Percentiles rank a stretch among this genome's conserved stretches.
These are phyloP conservation scores for Aspidiotus rigidus DNA, from an alignment of 2,888 invertebrate genomes.

Conservation along the genomic window DNA sequence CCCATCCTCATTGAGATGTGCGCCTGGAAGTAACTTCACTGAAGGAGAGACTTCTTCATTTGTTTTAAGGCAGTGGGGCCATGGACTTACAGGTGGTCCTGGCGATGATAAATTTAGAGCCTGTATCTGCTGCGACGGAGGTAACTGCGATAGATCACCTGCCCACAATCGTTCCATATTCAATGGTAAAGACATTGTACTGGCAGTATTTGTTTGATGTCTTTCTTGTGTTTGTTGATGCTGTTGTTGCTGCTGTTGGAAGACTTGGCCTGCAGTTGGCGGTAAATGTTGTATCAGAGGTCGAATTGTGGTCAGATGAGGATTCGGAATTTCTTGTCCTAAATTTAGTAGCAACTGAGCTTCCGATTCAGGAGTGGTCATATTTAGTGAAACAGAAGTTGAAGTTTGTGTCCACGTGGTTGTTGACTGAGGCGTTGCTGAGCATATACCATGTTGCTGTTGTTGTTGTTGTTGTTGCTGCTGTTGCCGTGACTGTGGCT, in stretches of 20 bases:
- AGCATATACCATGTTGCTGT: slow-evolving; percentile 38
- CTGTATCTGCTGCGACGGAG: slow-evolving; percentile 68
- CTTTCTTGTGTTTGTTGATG: slow-evolving; percentile 28
- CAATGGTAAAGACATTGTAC: slow-evolving; percentile 50
- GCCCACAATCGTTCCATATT: slow-evolving; percentile 91
- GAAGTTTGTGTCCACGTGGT: slow-evolving; percentile 50
- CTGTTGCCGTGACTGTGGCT: slow-evolving; percentile 37
- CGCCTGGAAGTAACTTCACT: slow-evolving; percentile 41
- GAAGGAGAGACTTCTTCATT: slow-evolving; percentile 39
- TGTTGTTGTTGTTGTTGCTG: slow-evolving; percentile 30
- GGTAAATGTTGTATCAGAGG: slow-evolving; percentile 35
- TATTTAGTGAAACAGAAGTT: slow-evolving; percentile 47
- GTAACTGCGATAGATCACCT: slow-evolving; percentile 73
- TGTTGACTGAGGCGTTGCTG: slow-evolving; percentile 41
- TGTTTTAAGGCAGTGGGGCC: slow-evolving; percentile 36
- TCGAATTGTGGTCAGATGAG: slow-evolving; percentile 38
- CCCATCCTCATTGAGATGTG: slow-evolving; percentile 40
- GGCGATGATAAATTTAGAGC: slow-evolving; percentile 56
- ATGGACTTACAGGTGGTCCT: slow-evolving; percentile 40
- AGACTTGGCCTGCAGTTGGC: slow-evolving; percentile 40
- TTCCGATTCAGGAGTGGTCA: slow-evolving; percentile 47
- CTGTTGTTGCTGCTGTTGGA: slow-evolving; percentile 41
- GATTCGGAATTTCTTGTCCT: slow-evolving; percentile 40
- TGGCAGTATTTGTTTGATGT: slow-evolving; percentile 39
- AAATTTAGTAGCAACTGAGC: slow-evolving; percentile 47